Evolutionary conservation across 1,140 invertebrate species (phyloP).

Genomic region (Grapholita molesta): DNA sequence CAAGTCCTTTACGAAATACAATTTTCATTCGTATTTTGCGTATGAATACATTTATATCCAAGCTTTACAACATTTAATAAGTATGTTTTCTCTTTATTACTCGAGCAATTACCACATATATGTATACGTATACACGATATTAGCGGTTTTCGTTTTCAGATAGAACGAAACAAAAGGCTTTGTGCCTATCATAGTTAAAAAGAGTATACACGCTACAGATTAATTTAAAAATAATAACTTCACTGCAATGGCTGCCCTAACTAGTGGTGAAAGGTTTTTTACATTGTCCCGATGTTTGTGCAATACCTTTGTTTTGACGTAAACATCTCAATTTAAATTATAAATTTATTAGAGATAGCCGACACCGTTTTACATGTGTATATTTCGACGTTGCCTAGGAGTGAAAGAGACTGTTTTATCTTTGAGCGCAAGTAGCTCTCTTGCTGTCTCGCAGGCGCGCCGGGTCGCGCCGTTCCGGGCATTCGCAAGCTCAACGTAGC

Average conservation of each 20-base stretch:
- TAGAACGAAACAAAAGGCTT: neutral
- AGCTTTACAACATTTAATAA: neutral
- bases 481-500: neutral
- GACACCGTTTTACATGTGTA: neutral
- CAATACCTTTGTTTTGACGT: neutral
- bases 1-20: conserved; percentile 27
- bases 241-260: neutral
- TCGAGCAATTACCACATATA: no score
- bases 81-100: neutral
- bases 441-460: neutral
- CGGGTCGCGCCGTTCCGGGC: neutral
- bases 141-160: neutral
- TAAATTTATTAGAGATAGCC: neutral
- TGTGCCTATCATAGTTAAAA: neutral
- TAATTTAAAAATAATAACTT: no score
- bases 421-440: neutral
- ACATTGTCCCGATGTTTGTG: no score
- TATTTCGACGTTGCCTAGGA: neutral
- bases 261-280: no score
- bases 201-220: no score
- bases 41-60: neutral
- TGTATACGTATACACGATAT: neutral
- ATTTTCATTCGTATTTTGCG: neutral
- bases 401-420: neutral
- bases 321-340: neutral